Conservation (phyloP, 2,113 vertebrate genomes). For the Romanogobio albipinnatus region DNA sequence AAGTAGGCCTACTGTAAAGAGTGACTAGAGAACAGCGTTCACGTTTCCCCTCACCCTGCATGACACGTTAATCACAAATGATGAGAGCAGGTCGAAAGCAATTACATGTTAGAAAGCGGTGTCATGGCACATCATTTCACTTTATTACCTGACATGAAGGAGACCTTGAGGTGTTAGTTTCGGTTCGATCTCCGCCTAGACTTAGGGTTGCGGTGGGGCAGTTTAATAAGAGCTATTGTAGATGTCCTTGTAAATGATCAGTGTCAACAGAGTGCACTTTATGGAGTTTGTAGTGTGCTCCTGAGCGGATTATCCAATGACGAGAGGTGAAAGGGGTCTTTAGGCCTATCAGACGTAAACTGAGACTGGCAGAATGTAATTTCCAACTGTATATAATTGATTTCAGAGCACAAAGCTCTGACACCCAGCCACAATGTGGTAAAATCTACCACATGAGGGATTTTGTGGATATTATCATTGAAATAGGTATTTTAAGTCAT, state of each 20-base stretch:
- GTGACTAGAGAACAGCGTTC: conserved; percentile 4
- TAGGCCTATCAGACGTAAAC: conserved; percentile 7
- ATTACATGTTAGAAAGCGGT: conserved; percentile 71
- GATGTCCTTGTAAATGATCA: conserved; percentile 66
- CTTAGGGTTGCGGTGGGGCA: conserved; percentile 57
- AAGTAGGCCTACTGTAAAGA: conserved; percentile 40
- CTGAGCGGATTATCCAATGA: conserved; percentile 13
- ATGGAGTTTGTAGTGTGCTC: conserved; percentile 19
- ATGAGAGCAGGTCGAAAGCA: conserved; percentile 68
- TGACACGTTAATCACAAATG: conserved; percentile 60
- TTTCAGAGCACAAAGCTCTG: conserved; percentile 15
- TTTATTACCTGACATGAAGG: conserved; percentile 68
- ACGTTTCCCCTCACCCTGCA: neutral
- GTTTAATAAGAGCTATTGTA: conserved; percentile 60
- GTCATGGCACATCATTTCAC: conserved; percentile 70
- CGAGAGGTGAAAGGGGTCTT: conserved; percentile 18
- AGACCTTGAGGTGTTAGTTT: conserved; percentile 69
- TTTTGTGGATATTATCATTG: neutral
- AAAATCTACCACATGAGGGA: conserved; percentile 31
- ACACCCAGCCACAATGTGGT: neutral
- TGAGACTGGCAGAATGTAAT: conserved; percentile 50
- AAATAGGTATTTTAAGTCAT: conserved; percentile 17
- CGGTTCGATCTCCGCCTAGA: neutral
- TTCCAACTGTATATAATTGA: conserved; percentile 60
- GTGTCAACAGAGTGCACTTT: conserved; percentile 54